These are phyloP conservation scores for Lydus trimaculatus DNA, from an alignment of 2,888 invertebrate species.

Conservation along the genomic window DNA sequence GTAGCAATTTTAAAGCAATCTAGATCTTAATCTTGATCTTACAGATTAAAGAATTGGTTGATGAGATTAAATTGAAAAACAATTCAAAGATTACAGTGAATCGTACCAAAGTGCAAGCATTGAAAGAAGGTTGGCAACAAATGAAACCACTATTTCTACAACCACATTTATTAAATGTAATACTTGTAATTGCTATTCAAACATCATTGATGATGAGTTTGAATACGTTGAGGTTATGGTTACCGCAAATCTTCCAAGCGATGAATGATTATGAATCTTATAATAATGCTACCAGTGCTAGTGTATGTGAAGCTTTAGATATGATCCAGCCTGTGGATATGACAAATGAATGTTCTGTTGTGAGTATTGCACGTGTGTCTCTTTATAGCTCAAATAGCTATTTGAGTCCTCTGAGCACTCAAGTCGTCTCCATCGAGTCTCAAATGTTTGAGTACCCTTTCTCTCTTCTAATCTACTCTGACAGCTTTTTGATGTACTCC, in stretches of 20 bases:
- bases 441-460: too few species aligned
- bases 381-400: too few species aligned
- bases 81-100: conserved; percentile 49
- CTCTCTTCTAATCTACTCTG: too few species aligned
- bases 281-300: conserved; percentile 47
- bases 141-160: conserved; percentile 69
- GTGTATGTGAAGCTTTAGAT: conserved; percentile 61
- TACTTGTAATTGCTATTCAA: conserved; percentile 69
- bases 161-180: conserved; percentile 67
- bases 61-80: conserved; percentile 41
- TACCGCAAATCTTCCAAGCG: conserved; percentile 82
- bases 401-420: too few species aligned
- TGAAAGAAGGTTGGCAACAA: conserved; percentile 68
- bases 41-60: conserved; percentile 52
- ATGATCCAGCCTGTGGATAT: conserved; percentile 54
- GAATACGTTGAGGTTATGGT: conserved; percentile 85
- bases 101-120: conserved; percentile 57
- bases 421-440: too few species aligned
- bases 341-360: conserved; percentile 51
- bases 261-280: conserved; percentile 58
- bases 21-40: background rate
- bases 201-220: conserved; percentile 68
- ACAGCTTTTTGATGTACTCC: too few species aligned
- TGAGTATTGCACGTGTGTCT: too few species aligned
- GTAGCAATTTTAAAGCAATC: background rate